Evolutionary conservation across 1,140 invertebrate species (phyloP), one percentile per base, ranked within the genome.

Genomic region (Drosophila elegans): DNA sequence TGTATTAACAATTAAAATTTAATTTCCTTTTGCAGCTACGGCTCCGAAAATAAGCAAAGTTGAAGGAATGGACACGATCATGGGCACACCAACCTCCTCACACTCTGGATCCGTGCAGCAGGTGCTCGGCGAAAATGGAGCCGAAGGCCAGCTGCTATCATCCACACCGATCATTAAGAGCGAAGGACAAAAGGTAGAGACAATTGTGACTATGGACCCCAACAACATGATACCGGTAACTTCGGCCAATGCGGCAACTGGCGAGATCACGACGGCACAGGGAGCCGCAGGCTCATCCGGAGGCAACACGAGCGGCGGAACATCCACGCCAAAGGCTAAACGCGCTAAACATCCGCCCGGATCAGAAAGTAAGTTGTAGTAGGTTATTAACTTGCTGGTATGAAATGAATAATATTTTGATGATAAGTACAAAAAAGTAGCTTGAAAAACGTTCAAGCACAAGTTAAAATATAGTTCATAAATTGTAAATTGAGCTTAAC

Each of bases 41-140:
- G 91, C 85, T 53, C 74, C 91, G 53, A 92, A 92, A 79, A 80
- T 91, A 25, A 71, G 84, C 53, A 92, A 93, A 76, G 92, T 91
- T 64, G 92, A 93, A 48, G 91, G 91, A 39, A 92, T 92, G 86
- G 91, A 88, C 34, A 91, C 79, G 52, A 90, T 89, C 34, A 91
- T 89, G 76, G 84, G 76, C 56, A 89, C 90, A 77, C 82, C 90
- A 49, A 90, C 85, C 11, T 86, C 90, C 4, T 79, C 91, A 3
- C 85, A 90, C 38, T 75, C 69, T 9, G 78, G 80, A 74, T 69
- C 72, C 32, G 68, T 78, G 32, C 88, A 90, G 54, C 80, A 78
- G 51, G 91, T 92, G 51, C 63, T 83, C 5, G 80, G 84, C 52
- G 91, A 92, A 63, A 92, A 92, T 52, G 91, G 91, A 41, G 76